Conservation (phyloP, 2,797 vertebrate species). For the Scolopax bukidnonensis region DNA sequence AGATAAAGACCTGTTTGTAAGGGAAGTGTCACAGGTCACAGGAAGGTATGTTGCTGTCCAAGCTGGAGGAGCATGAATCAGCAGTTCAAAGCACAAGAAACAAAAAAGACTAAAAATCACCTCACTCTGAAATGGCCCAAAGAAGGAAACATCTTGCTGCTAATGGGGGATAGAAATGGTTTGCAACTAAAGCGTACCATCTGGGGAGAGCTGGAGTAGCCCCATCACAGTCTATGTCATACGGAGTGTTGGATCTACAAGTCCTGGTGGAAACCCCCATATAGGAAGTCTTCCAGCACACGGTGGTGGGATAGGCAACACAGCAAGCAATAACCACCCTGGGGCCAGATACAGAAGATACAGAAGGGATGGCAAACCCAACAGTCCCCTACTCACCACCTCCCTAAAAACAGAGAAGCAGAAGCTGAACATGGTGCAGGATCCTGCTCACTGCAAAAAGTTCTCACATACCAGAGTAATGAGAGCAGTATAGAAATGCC, state of each 20-base stretch:
- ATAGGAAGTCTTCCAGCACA: neutral
- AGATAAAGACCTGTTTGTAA: neutral
- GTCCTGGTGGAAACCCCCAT: neutral
- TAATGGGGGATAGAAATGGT: accelerated
- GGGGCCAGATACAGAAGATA: neutral
- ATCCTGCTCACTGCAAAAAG: slow-evolving; percentile 14
- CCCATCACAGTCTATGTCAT: neutral
- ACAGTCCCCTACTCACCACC: neutral
- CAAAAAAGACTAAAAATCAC: neutral
- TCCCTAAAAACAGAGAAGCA: neutral
- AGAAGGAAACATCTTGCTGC: neutral
- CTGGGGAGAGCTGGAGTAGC: neutral
- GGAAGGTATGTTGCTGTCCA: neutral
- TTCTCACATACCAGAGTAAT: slow-evolving; percentile 41
- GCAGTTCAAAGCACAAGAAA: neutral
- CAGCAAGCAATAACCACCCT: neutral
- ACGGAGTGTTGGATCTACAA: neutral
- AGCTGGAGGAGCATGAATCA: neutral
- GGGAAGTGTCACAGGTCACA: accelerated
- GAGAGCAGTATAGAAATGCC: slow-evolving; percentile 14
- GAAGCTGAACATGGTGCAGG: neutral
- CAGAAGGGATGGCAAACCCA: neutral
- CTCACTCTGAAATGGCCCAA: neutral
- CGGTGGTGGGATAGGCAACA: neutral
- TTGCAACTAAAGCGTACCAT: neutral